phyloP scores from a whole-genome alignment of 2,113 vertebrate genomes.

The Microcebus ravelobensis region DNA sequence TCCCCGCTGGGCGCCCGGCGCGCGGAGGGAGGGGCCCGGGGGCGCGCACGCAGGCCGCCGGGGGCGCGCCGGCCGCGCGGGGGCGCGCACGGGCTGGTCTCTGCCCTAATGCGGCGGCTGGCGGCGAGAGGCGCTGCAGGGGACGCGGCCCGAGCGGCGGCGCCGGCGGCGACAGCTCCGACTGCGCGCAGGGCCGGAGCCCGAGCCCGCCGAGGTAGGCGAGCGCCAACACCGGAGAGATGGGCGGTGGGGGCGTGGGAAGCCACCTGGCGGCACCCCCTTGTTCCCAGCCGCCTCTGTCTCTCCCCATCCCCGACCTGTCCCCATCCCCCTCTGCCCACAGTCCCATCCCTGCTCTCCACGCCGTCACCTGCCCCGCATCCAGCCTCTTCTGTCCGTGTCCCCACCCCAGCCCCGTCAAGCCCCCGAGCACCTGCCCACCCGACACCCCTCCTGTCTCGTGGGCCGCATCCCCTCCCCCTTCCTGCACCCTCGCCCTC shows the following conservation, averaged over 20 bases:
- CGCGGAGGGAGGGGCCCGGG: constrained; percentile 67
- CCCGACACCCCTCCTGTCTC: background rate
- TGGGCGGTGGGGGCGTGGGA: background rate
- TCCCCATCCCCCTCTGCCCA: constrained; percentile 47
- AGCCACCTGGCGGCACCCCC: constrained; percentile 22
- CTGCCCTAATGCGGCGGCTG: constrained; percentile 78
- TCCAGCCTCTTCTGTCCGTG: background rate
- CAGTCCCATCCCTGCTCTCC: background rate
- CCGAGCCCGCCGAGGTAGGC: constrained; percentile 61
- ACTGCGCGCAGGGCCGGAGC: constrained; percentile 46
- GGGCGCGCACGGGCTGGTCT: constrained; percentile 76
- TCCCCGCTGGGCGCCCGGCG: background rate
- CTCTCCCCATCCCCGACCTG: constrained; percentile 39
- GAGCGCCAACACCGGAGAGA: background rate
- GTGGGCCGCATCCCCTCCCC: constrained; percentile 17
- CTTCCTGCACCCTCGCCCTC: background rate
- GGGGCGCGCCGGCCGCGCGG: constrained; percentile 72
- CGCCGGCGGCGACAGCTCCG: constrained; percentile 14
- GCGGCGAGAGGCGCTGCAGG: constrained; percentile 63
- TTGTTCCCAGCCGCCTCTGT: constrained; percentile 21
- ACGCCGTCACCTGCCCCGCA: constrained; percentile 14
- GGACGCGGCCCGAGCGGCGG: constrained; percentile 53
- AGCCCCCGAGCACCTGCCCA: background rate
- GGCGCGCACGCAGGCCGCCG: constrained; percentile 79
- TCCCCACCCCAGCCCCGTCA: background rate